Evolutionary conservation across 2,888 invertebrate species (phyloP).

Genomic region (Caradrina kadenii): DNA sequence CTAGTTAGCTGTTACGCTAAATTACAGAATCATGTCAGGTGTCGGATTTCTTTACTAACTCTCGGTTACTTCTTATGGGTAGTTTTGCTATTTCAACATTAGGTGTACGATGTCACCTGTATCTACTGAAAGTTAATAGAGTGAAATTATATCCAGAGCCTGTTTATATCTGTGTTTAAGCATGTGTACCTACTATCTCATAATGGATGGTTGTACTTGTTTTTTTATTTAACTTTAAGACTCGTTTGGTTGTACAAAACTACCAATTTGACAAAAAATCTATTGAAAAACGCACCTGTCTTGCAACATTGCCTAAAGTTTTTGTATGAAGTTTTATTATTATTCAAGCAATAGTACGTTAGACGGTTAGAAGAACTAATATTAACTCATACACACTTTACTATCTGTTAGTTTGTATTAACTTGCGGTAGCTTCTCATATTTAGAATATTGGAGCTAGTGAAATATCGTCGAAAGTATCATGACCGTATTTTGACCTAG

Average conservation of each 20-base stretch:
- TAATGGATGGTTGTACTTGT: background rate
- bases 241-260: background rate
- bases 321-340: slow-evolving; percentile 2
- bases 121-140: background rate
- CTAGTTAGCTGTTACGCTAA: slow-evolving; percentile 45
- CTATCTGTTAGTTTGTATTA: slow-evolving; percentile 5
- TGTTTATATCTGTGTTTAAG: background rate
- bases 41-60: slow-evolving; percentile 30
- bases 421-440: background rate
- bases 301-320: background rate
- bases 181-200: background rate
- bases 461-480: slow-evolving; percentile 37
- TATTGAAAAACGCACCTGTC: background rate
- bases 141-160: background rate
- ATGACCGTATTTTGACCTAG: slow-evolving; percentile 33
- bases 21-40: slow-evolving; percentile 49
- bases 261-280: background rate
- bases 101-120: background rate
- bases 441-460: slow-evolving; percentile 13
- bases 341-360: background rate
- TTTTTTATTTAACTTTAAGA: background rate
- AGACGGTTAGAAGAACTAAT: background rate
- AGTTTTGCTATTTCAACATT: slow-evolving; percentile 14
- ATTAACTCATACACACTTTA: background rate
- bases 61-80: slow-evolving; percentile 12